These are phyloP conservation scores for Tenodera sinensis DNA, from an alignment of 2,888 invertebrate species.

Conservation along the genomic window DNA sequence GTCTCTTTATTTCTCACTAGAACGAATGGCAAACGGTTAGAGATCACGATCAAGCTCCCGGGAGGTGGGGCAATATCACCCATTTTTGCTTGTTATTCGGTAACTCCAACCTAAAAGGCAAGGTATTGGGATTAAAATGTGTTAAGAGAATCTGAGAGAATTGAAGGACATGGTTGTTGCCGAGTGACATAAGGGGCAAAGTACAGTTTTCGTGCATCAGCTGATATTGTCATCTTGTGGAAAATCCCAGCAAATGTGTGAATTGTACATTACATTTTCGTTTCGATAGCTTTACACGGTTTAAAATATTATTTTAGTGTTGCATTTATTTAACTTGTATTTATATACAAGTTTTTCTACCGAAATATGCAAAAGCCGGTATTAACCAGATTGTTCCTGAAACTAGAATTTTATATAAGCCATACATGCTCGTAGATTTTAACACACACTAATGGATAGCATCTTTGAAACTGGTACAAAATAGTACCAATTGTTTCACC, in stretches of 20 bases:
- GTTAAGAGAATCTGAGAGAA: not conserved
- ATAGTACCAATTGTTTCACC: not conserved
- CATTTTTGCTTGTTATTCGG: not conserved
- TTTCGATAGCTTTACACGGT: not conserved
- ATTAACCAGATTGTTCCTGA: not conserved
- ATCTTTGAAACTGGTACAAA: no score
- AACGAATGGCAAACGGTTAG: slow-evolving; percentile 86
- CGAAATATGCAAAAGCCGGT: not conserved
- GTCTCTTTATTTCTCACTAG: slow-evolving; percentile 66
- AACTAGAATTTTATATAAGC: no score
- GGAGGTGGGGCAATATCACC: not conserved
- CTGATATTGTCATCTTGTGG: not conserved
- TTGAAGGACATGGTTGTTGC: not conserved
- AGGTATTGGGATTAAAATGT: not conserved
- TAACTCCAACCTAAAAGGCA: not conserved
- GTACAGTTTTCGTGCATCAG: not conserved
- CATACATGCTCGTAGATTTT: no score
- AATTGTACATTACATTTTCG: not conserved
- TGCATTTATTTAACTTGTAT: not conserved
- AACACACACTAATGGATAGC: no score
- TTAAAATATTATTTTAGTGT: not conserved
- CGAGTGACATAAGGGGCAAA: not conserved
- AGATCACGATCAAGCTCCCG: slow-evolving; percentile 74
- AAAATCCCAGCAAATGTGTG: not conserved
- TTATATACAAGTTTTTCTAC: not conserved